Evolutionary conservation across 2,797 vertebrate species (phyloP), one percentile per base, ranked within the genome.

Genomic region (Carcharodon carcharias): DNA sequence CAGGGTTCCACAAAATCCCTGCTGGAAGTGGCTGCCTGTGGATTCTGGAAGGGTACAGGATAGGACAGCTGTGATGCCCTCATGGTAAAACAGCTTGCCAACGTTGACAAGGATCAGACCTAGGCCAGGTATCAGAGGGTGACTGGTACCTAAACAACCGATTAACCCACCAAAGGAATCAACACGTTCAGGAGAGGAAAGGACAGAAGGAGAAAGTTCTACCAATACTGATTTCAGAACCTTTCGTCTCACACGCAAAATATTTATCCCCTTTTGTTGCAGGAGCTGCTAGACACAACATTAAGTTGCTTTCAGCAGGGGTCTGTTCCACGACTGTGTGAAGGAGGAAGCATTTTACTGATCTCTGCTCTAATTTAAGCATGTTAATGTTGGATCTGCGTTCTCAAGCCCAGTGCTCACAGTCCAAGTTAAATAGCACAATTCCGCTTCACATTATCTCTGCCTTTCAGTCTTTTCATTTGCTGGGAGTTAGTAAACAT

Each of bases 361-460:
- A 65, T 67, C 61, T 45, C 91, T 67, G 61, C 18, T 93, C 63
- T 67, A 93, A 93, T 45, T 93, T 40, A 65, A 93, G 61, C 21
- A 65, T 67, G 88, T 67, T 67, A 45, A 65, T 93, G 18, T 93
- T 67, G 61, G 91, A 93, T 26, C 61, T 65, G n/a, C n/a, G 23
- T 93, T 93, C 91, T 67, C 63, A 93, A 93, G 21, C 65, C 63
- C 35, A 45, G 61, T 93, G 63, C 91, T 93, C 21, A 26, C n/a
- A 93, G 63, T 45, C 91, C 63, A 67, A 91, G 88, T 91, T 91
- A 61, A 91, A 91, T 93, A 67, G n/a, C 3, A 65, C 16, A n/a
- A 93, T 1, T 65, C 11, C n/a, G 67, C 61, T 40, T 67, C 26
- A 93, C 63, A 4, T 45, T 67, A 26, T 67, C n/a, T 26, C 26